Base-by-base conservation (phyloP, 2,888 invertebrate genomes). In the Epinotia brunnichana region DNA sequence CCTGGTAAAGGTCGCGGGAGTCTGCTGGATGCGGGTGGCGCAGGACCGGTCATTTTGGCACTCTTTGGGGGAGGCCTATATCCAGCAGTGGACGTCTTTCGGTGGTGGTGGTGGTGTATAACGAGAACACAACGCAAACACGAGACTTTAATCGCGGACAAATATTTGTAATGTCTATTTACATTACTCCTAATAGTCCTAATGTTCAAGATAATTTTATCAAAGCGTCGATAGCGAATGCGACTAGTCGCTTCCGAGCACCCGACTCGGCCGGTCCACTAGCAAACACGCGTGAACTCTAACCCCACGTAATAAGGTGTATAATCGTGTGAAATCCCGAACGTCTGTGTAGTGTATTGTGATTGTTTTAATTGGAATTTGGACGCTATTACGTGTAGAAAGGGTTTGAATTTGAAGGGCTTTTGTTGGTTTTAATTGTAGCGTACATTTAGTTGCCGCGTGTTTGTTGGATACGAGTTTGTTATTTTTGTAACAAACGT, bases 151-250 rank as follows among this genome's bases (percentile, higher is more conserved):
- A 29, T 17, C 41, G 24, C 21, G n/a, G 21, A 41, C 29, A 67
- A 56, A 17, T 44, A 41, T 54, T 39, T 39, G 39, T 9, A 57
- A 64, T 70, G 67, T 72, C 48, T 68, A 72, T 72, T 72, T 61
- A 68, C 72, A 72, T 35, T 59, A 54, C 41, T 61, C 54, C 61
- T 67, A 67, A 61, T 67, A 60, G 41, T 60, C 54, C 48, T 56
- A 61, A 66, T 61, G 61, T 72, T 56, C 39, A 35, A 72, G 67
- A 72, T 72, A 72, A 72, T 56, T 56, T 72, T 62, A 72, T 68
- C 67, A 39, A 13, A 15, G 15, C 44, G 67, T 29, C 48, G 67
- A 44, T 53, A n/a, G 48, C 60, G 70, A 63, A 35, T 63, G 56
- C 54, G 39, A 53, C 2, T 39, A 72, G 71, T 71, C 53, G 35